Base-by-base conservation (phyloP, 1,140 invertebrate species). In the Steinernema feltiae region DNA sequence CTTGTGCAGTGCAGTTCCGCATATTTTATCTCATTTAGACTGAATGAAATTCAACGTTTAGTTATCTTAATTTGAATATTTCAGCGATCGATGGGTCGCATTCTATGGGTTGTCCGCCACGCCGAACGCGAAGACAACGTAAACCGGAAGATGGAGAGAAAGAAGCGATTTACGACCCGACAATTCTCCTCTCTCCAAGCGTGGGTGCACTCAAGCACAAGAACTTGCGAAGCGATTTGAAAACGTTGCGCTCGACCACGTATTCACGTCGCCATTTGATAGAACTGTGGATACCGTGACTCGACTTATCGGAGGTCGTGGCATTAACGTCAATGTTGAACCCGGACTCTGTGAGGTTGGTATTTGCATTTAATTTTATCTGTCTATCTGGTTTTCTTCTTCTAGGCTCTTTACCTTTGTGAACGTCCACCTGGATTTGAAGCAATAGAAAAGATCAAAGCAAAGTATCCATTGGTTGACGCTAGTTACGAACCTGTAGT, bases 201-300 rank as follows among this genome's bases (percentile, higher is more conserved):
- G 83, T 24, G 83, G 83, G 48, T 70, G 70, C 35, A 35, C 74
- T 41, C 83, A 84, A 41, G 83, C 83, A 29, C 31, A 80, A 21
- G 83, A 84, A 24, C 72, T 84, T 1, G 71, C 30, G 18, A 75
- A 72, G 70, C 70, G 79, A 73, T 84, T 75, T 32, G 32, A 78
- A 48, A 78, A 78, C 18, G 76, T 77, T n/a, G 48, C 48, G 15
- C 74, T 84, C 17, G 76, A 81, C 32, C 80, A 84, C 48, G 71
- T 81, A 41, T 84, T 83, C 63, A 79, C 78, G 18, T 85, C 83
- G 0, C 83, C 83, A 31, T 84, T 86, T 48, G 85, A 86, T 72
- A 63, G 83, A 75, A 84, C 83, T 18, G 72, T 84, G 3, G 84
- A 84, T 70, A 84, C 83, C n/a, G 82, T 81, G 0, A 79, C 78